These are phyloP conservation scores for Luscinia megarhynchos DNA, from an alignment of 2,797 vertebrate genomes.

Conservation along the genomic window DNA sequence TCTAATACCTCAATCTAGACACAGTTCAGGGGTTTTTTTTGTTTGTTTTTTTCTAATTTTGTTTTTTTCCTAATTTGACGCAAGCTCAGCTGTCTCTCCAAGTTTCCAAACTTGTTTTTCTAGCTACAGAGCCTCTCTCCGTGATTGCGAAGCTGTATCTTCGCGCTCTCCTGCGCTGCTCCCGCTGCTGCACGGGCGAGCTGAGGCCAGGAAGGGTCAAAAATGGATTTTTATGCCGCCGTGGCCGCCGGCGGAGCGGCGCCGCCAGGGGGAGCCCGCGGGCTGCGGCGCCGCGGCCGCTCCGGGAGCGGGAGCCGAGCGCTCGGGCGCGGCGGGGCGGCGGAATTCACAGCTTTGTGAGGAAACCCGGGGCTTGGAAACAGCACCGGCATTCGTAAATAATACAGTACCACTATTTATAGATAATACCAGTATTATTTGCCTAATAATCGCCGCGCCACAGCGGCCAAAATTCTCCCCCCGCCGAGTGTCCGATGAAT, in stretches of 20 bases:
- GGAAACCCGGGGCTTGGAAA: too few species aligned
- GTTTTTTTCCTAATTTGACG: neutral
- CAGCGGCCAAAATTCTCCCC: neutral
- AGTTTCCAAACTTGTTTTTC: neutral
- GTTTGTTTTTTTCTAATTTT: too few species aligned
- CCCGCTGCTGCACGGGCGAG: rapidly evolving
- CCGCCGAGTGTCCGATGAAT: neutral
- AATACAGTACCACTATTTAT: too few species aligned
- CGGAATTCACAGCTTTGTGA: too few species aligned
- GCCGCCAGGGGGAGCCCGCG: neutral
- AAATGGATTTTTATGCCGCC: rapidly evolving
- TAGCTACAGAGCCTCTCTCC: rapidly evolving
- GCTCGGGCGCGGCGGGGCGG: too few species aligned
- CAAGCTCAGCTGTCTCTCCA: rapidly evolving
- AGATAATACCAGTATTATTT: neutral
- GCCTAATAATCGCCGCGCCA: neutral
- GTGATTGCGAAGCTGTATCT: neutral
- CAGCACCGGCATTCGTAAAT: too few species aligned
- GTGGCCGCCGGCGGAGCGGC: too few species aligned
- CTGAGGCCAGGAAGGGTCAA: too few species aligned
- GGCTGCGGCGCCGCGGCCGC: neutral
- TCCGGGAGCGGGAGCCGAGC: too few species aligned
- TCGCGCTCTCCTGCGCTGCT: rapidly evolving
- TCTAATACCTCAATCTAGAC: neutral
- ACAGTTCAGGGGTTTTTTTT: too few species aligned